phyloP scores from a whole-genome alignment of 2,888 invertebrate genomes.

The Tinea trinotella region DNA sequence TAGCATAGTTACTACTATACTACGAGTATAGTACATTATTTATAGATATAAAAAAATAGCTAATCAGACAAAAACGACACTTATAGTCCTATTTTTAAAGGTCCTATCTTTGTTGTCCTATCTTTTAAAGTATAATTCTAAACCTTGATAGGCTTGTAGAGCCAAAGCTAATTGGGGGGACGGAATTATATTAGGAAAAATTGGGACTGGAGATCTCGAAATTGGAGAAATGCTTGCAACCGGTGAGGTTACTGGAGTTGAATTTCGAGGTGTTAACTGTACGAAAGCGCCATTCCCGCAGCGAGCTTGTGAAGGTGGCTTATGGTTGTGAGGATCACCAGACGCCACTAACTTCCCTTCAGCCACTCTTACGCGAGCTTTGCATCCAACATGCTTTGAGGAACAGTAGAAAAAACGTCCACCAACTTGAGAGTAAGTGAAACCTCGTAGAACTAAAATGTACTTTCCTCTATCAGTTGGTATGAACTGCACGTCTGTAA shows the following conservation, averaged over 20 bases:
- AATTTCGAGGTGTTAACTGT: slow-evolving; percentile 46
- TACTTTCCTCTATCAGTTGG: slow-evolving; percentile 67
- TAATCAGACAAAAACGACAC: too few relatives aligned
- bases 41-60: too few relatives aligned
- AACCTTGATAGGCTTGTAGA: slow-evolving; percentile 51
- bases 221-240: slow-evolving; percentile 27
- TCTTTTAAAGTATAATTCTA: too few relatives aligned
- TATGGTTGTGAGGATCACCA: slow-evolving; percentile 57
- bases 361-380: slow-evolving; percentile 53
- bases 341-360: slow-evolving; percentile 54
- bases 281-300: slow-evolving; percentile 64
- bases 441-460: slow-evolving; percentile 59
- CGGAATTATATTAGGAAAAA: background rate
- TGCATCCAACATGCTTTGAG: slow-evolving; percentile 63
- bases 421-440: slow-evolving; percentile 64
- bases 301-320: slow-evolving; percentile 62
- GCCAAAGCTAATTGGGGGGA: slow-evolving; percentile 26
- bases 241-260: slow-evolving; percentile 38
- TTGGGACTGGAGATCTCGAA: slow-evolving; percentile 32
- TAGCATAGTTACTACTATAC: too few relatives aligned
- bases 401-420: slow-evolving; percentile 67
- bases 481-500: slow-evolving; percentile 42
- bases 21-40: too few relatives aligned
- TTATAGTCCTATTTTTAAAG: too few relatives aligned
- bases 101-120: too few relatives aligned